Evolutionary conservation across 2,113 vertebrate species (phyloP), one percentile per base, ranked within the genome.

Genomic region (Tychaedon coryphoeus): DNA sequence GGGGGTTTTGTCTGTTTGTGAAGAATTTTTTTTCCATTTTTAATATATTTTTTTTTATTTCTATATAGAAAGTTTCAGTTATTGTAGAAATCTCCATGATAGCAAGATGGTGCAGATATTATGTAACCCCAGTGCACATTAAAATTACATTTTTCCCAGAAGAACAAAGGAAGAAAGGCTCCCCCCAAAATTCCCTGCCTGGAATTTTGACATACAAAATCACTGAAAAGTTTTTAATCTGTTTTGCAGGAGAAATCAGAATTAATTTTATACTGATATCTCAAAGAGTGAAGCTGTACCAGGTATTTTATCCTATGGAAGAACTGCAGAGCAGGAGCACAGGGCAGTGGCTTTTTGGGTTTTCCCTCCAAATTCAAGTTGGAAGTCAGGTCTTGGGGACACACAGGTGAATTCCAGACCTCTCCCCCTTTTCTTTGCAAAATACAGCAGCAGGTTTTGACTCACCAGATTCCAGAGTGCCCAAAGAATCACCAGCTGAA

Each of bases 1-100:
- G 5, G 18, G 8, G 8, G 2, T 1, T 26, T 54, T 47, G 2
- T 64, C 7, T 38, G 5, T 38, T 15, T 28, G 14, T 29, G 29
- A 45, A 64, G n/a, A 22, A 2, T 36, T 43, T 42, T n/a, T 28
- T 42, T 45, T 33, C n/a, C n/a, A n/a, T n/a, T n/a, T n/a, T n/a
- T n/a, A n/a, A n/a, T n/a, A n/a, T n/a, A n/a, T 36, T n/a, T 20
- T 38, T 22, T 67, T 57, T 47, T 3, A 17, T 14, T 84, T 18
- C 23, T 23, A 12, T 8, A 33, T 6, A 66, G 47, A 48, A 66
- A 20, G 4, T 62, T 88, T 25, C 5, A 7, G 23, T 61, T 65
- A 2, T 33, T 43, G 15, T 23, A 36, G 67, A 82, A 19, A 8
- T 42, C 43, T 67, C 42, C 1, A 0, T 36, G 28, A 50, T 12